Conservation (phyloP, 2,113 vertebrate species). For the Pterophyllum scalare region DNA sequence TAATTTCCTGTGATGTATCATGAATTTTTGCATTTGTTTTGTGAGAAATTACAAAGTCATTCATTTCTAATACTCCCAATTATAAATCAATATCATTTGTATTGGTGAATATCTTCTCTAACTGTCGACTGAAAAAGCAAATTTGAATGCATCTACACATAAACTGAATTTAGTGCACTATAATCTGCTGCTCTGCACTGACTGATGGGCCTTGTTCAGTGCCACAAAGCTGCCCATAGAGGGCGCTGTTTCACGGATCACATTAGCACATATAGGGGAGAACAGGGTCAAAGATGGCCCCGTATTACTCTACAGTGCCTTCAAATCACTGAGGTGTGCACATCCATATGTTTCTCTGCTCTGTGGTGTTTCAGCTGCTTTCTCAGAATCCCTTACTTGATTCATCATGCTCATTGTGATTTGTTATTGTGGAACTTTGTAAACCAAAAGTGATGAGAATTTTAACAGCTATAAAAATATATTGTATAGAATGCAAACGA, state of each 20-base stretch:
- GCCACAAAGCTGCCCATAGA: slow-evolving; percentile 44
- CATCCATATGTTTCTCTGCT: slow-evolving; percentile 15
- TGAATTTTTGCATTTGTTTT: neutral
- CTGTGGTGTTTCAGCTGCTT: slow-evolving; percentile 8
- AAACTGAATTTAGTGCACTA: neutral
- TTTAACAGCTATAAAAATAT: neutral
- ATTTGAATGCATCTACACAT: neutral
- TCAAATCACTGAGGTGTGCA: slow-evolving; percentile 20
- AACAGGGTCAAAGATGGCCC: slow-evolving; percentile 1
- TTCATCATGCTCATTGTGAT: neutral
- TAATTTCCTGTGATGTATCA: neutral
- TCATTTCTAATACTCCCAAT: neutral
- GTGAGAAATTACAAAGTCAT: too few relatives aligned
- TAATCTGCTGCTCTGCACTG: neutral
- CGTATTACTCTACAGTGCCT: neutral
- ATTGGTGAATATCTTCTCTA: neutral
- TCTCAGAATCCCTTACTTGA: slow-evolving; percentile 22
- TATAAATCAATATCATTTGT: neutral
- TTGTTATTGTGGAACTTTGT: neutral
- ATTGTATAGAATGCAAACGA: neutral
- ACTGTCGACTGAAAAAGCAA: neutral
- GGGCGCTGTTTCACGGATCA: slow-evolving; percentile 68
- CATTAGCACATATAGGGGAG: neutral
- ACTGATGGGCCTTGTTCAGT: neutral
- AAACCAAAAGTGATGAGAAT: neutral